Conservation (phyloP, 2,888 invertebrate genomes). For the Helleia helle region DNA sequence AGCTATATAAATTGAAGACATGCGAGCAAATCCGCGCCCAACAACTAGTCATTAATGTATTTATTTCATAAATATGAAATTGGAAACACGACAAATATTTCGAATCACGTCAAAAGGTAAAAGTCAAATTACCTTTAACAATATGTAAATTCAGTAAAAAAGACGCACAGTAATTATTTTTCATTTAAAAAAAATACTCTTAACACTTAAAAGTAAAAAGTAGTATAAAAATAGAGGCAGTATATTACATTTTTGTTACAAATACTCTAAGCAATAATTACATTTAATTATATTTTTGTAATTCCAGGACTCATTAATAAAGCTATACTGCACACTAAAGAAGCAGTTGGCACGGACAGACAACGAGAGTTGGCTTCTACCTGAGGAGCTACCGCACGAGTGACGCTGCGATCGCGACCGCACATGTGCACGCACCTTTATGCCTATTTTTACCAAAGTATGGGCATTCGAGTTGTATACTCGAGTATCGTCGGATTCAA, state of each 20-base stretch:
- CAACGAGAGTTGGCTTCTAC: constrained; percentile 71
- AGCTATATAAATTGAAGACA: no score
- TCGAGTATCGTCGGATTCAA: not conserved
- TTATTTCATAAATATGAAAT: no score
- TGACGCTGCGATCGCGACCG: constrained; percentile 30
- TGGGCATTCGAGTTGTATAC: not conserved
- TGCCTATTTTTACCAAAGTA: not conserved
- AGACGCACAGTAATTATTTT: no score
- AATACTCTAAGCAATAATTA: not conserved
- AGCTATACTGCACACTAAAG: constrained; percentile 78
- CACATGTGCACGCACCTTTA: constrained; percentile 15
- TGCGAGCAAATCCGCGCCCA: no score
- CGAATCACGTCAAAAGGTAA: no score
- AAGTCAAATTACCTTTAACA: no score
- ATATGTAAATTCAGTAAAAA: no score
- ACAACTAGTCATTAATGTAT: no score
- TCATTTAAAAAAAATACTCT: no score
- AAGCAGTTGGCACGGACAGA: constrained; percentile 75
- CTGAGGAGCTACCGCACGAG: constrained; percentile 60
- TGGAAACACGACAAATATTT: no score
- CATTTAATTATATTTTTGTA: constrained; percentile 6
- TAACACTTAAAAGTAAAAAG: no score
- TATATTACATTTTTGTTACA: no score
- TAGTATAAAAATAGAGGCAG: not conserved
- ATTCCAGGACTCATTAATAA: constrained; percentile 77